Percentiles rank a stretch among this genome's conserved stretches.
Conservation (phyloP, 1,140 invertebrate species). For the Macrostomum lignano region DNA sequence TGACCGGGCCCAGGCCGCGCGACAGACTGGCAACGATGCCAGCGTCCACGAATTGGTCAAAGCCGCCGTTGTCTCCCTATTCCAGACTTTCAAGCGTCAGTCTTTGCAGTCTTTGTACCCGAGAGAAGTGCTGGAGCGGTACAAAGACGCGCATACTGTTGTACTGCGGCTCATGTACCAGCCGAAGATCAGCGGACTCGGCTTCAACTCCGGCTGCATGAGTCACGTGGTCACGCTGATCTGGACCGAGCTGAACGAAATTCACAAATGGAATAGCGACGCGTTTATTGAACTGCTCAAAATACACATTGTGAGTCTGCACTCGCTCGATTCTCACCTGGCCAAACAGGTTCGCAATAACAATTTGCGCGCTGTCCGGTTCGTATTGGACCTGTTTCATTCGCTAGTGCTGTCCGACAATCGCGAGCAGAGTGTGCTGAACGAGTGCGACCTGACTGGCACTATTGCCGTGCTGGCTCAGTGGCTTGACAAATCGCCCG, state of each 20-base stretch:
- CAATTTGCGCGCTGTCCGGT: slow-evolving; percentile 34
- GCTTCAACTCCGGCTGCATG: too few species aligned
- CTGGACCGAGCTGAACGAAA: too few species aligned
- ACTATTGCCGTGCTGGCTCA: too few species aligned
- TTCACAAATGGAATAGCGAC: slow-evolving; percentile 7
- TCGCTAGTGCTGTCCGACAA: neutral
- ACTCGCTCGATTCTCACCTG: slow-evolving; percentile 32
- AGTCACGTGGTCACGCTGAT: neutral
- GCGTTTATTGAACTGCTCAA: slow-evolving; percentile 5
- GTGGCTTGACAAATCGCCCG: too few species aligned
- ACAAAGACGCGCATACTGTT: slow-evolving; percentile 4
- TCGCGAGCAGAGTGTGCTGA: slow-evolving; percentile 3
- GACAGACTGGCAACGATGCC: too few species aligned
- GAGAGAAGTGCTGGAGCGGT: slow-evolving; percentile 4
- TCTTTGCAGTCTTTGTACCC: too few species aligned
- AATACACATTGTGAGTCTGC: slow-evolving; percentile 2
- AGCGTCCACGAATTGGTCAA: too few species aligned
- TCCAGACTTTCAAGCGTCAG: too few species aligned
- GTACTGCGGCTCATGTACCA: neutral
- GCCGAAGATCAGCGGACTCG: neutral
- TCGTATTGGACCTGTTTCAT: slow-evolving; percentile 3
- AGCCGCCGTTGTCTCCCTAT: too few species aligned
- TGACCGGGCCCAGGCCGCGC: too few species aligned
- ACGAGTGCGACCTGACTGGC: slow-evolving; percentile 4
- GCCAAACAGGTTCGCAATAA: slow-evolving; percentile 45